These are phyloP conservation scores for Aphaenogaster rudis DNA, from an alignment of 1,140 invertebrate species.

Conservation along the genomic window DNA sequence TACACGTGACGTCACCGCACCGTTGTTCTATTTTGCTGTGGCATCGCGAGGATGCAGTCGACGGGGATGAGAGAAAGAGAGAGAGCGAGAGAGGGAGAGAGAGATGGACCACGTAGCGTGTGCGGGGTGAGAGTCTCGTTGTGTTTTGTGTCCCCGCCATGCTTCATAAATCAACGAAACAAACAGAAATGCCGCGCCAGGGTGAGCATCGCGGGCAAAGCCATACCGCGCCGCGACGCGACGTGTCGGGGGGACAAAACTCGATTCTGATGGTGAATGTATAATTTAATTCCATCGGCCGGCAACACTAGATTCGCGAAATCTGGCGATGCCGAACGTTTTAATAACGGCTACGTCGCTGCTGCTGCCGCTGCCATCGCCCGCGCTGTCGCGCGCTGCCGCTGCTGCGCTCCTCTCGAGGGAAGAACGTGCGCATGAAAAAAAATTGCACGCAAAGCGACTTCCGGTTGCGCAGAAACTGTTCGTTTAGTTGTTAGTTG, in stretches of 20 bases:
- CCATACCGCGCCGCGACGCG: conserved; percentile 46
- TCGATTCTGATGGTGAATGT: conserved; percentile 80
- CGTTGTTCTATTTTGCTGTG: conserved; percentile 82
- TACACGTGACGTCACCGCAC: conserved; percentile 81
- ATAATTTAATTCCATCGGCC: conserved; percentile 77
- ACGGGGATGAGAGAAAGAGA: conserved; percentile 47
- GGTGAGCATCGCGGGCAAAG: conserved; percentile 77
- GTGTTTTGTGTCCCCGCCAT: conserved; percentile 84
- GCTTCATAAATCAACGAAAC: conserved; percentile 86
- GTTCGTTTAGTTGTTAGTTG: background rate
- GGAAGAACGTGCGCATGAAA: background rate
- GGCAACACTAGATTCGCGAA: conserved; percentile 59
- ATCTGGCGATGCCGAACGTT: conserved; percentile 57
- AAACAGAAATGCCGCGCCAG: conserved; percentile 81
- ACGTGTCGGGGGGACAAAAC: conserved; percentile 65
- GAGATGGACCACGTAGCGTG: conserved; percentile 41
- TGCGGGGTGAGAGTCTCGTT: conserved; percentile 74
- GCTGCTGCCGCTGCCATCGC: background rate
- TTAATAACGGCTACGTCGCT: conserved; percentile 33
- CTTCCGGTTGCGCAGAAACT: background rate
- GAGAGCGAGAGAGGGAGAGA: conserved; percentile 40
- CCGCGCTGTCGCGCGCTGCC: background rate
- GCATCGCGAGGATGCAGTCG: conserved; percentile 71
- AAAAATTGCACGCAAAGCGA: conserved; percentile 1
- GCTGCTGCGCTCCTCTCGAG: background rate